Evolutionary conservation across 2,888 invertebrate genomes (phyloP).

Genomic region (Drosophila cognata): DNA sequence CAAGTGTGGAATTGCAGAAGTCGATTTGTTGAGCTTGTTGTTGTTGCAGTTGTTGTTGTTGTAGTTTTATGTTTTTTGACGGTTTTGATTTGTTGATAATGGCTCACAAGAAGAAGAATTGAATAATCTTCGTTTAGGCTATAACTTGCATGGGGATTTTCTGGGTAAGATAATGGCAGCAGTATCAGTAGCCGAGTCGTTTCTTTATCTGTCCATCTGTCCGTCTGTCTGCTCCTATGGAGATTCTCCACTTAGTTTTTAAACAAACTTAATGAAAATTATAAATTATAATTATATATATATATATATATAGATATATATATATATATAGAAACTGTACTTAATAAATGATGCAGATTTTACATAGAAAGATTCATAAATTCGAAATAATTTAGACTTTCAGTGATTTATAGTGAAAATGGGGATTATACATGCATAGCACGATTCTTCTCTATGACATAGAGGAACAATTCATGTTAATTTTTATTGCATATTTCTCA

Average conservation of each 20-base stretch:
- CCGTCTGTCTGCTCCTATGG: background rate
- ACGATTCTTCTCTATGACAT: conserved; percentile 11
- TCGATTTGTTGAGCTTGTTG: conserved; percentile 14
- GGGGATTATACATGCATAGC: conserved; percentile 21
- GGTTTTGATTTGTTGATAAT: conserved; percentile 57
- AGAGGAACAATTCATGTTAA: conserved; percentile 11
- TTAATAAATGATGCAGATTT: conserved; percentile 16
- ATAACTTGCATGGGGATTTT: too few relatives aligned
- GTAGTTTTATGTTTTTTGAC: conserved; percentile 36
- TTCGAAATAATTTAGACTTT: conserved; percentile 1
- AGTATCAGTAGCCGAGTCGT: background rate
- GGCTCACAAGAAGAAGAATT: conserved; percentile 56
- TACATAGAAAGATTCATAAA: conserved; percentile 1
- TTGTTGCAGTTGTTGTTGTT: conserved; percentile 33
- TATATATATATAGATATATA: background rate
- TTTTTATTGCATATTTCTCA: background rate
- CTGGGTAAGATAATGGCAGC: too few relatives aligned
- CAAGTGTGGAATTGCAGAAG: conserved; percentile 44
- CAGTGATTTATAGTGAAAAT: conserved; percentile 9
- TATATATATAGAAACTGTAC: conserved; percentile 9
- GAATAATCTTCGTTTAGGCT: conserved; percentile 49
- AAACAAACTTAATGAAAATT: background rate
- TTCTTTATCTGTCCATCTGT: too few relatives aligned
- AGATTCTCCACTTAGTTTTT: background rate
- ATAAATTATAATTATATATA: too few relatives aligned